These are phyloP conservation scores for Schlechtendalia chinensis DNA, from an alignment of 1,140 invertebrate genomes.

Conservation along the genomic window DNA sequence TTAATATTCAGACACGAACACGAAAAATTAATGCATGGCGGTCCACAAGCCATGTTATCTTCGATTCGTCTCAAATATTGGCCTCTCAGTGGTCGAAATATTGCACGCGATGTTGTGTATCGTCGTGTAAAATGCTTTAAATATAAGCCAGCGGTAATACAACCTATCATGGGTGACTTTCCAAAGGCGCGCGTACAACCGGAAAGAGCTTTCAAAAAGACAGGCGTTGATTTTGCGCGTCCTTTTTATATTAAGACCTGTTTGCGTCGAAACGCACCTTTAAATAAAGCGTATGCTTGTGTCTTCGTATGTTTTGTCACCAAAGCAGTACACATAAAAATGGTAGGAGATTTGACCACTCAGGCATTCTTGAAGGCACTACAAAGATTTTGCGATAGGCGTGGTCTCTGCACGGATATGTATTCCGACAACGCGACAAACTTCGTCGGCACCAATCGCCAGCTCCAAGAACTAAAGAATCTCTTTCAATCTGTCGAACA, in stretches of 20 bases:
- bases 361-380: too few relatives aligned
- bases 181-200: neutral
- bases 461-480: too few relatives aligned
- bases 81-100: neutral
- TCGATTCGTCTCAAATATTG: neutral
- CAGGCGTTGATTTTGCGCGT: neutral
- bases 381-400: too few relatives aligned
- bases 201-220: neutral
- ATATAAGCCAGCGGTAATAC: neutral
- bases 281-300: neutral
- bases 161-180: neutral
- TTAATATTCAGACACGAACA: too few relatives aligned
- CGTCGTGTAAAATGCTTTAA: constrained; percentile 21
- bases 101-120: neutral
- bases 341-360: too few relatives aligned
- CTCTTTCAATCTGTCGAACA: too few relatives aligned
- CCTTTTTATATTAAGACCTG: neutral
- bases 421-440: too few relatives aligned
- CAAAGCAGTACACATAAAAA: too few relatives aligned
- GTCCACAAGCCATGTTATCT: neutral
- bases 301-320: too few relatives aligned
- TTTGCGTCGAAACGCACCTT: neutral
- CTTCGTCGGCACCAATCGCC: too few relatives aligned
- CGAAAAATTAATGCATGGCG: too few relatives aligned
- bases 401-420: too few relatives aligned